phyloP scores from a whole-genome alignment of 1,140 invertebrate genomes.

The Megathymus violae region DNA sequence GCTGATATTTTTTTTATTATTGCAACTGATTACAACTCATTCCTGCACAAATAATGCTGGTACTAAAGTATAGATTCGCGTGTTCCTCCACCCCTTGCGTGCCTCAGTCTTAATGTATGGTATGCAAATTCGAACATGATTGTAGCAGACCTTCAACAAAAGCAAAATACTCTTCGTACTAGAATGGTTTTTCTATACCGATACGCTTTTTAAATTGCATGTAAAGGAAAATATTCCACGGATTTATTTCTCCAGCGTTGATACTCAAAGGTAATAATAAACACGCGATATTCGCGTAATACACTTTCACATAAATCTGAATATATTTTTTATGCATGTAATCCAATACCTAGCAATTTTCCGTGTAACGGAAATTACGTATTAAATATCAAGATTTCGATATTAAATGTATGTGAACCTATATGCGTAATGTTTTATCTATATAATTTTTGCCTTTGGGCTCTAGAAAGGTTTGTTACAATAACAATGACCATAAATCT shows the following conservation, averaged over 20 bases:
- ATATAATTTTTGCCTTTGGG: too few species aligned
- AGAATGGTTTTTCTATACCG: constrained; percentile 36
- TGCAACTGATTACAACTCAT: neutral
- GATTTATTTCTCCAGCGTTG: constrained; percentile 33
- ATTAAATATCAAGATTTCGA: neutral
- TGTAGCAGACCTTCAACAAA: constrained; percentile 37
- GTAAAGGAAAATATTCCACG: constrained; percentile 34
- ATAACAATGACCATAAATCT: too few species aligned
- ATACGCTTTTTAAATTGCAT: constrained; percentile 37
- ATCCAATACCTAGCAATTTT: constrained; percentile 27
- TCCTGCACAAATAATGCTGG: neutral
- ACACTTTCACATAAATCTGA: constrained; percentile 15
- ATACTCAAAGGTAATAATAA: constrained; percentile 27
- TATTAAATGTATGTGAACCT: too few species aligned
- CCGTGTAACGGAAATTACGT: neutral
- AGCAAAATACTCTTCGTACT: constrained; percentile 35
- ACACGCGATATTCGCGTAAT: constrained; percentile 37
- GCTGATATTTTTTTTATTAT: neutral
- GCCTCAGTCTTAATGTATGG: constrained; percentile 37
- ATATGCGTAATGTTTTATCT: too few species aligned
- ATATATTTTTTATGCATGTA: constrained; percentile 7
- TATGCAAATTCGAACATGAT: constrained; percentile 47
- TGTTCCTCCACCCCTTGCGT: constrained; percentile 44
- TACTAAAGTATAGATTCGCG: constrained; percentile 49
- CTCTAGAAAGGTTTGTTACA: too few species aligned